Evolutionary conservation across 2,888 invertebrate genomes (phyloP).

Genomic region (Agrotis clavis): DNA sequence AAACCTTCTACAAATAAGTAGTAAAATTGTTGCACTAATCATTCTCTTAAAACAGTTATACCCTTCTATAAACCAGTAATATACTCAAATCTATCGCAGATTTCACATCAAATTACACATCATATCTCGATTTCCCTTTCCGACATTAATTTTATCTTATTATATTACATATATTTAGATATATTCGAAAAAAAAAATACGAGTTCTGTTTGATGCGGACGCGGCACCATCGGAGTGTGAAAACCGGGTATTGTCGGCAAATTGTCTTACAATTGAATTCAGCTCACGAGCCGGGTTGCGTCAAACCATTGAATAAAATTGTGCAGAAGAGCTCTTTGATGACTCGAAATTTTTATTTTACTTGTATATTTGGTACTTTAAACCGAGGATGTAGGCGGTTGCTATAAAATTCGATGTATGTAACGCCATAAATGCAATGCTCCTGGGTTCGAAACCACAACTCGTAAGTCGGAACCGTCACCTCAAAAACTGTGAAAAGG

Average conservation of each 20-base stretch:
- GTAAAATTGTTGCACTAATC: too few relatives aligned
- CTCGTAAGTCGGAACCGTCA: too few relatives aligned
- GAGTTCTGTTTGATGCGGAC: constrained; percentile 52
- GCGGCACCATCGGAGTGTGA: constrained; percentile 46
- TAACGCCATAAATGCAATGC: neutral
- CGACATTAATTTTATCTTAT: too few relatives aligned
- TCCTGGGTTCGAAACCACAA: too few relatives aligned
- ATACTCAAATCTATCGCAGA: neutral
- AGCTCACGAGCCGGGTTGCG: constrained; percentile 30
- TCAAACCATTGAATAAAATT: constrained; percentile 11
- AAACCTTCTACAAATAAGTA: too few relatives aligned
- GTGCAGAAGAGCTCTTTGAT: constrained; percentile 25
- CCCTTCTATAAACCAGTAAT: neutral
- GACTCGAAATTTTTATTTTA: neutral
- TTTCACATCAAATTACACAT: neutral
- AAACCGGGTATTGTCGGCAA: constrained; percentile 57
- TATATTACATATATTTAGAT: too few relatives aligned
- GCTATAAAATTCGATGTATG: neutral
- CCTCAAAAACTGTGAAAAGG: too few relatives aligned
- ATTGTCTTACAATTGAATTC: constrained; percentile 65
- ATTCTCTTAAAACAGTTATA: neutral
- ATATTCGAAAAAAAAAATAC: constrained; percentile 41
- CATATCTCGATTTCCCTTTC: constrained; percentile 26
- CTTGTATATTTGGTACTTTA: neutral
- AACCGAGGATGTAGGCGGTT: neutral